Evolutionary conservation across 2,113 vertebrate species (phyloP).

Genomic region (Aviceda subcristata): DNA sequence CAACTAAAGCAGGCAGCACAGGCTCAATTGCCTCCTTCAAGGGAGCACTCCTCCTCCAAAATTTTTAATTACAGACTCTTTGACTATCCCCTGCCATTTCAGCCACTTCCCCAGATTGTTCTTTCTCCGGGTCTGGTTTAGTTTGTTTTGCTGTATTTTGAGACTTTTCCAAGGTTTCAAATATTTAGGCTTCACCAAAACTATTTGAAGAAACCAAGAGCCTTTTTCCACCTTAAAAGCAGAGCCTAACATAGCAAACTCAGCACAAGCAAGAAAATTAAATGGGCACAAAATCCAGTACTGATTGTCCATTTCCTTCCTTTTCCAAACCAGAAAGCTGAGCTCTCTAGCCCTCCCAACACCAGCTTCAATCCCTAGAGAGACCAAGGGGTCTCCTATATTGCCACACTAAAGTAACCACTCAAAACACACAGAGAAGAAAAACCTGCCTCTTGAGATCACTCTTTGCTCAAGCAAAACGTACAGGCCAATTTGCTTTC

Average conservation of each 20-base stretch:
- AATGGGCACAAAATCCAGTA: neutral
- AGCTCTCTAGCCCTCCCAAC: neutral
- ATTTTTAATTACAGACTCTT: neutral
- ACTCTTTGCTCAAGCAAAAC: neutral
- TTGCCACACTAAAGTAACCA: slow-evolving; percentile 25
- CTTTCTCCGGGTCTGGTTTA: neutral
- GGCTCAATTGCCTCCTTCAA: neutral
- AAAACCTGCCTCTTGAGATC: neutral
- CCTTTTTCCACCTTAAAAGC: slow-evolving; percentile 46
- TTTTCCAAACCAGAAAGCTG: slow-evolving; percentile 22
- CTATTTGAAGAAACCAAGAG: slow-evolving; percentile 28
- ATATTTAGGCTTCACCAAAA: slow-evolving; percentile 37
- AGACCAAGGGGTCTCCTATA: neutral
- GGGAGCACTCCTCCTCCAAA: neutral
- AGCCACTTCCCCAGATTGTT: neutral
- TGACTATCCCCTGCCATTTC: neutral
- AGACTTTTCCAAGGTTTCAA: slow-evolving; percentile 28
- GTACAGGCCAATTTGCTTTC: neutral
- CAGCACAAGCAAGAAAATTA: slow-evolving; percentile 45
- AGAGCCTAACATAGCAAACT: slow-evolving; percentile 11
- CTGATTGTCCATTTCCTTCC: slow-evolving; percentile 43
- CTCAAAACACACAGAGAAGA: neutral
- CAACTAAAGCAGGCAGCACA: neutral
- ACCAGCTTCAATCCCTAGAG: neutral
- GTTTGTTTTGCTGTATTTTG: slow-evolving; percentile 35